Conservation (phyloP, 2,113 vertebrate genomes). For the Tapirus terrestris region DNA sequence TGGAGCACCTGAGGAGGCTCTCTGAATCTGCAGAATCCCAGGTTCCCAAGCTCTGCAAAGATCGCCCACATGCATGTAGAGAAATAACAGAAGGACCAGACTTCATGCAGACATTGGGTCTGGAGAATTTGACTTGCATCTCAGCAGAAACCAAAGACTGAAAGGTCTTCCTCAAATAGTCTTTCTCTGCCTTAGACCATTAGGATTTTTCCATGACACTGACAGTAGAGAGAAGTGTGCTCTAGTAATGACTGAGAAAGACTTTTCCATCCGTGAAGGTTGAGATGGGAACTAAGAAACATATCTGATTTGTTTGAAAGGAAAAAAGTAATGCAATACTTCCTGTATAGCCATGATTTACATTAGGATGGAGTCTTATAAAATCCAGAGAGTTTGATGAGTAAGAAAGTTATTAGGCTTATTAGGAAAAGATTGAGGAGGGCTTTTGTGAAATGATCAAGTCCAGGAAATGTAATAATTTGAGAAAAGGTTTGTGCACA, state of each 20-base stretch:
- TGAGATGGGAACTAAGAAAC: background rate
- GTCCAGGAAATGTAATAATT: background rate
- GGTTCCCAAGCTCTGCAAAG: background rate
- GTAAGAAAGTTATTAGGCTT: background rate
- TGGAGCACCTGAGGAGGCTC: background rate
- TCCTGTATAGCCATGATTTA: background rate
- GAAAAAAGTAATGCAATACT: background rate
- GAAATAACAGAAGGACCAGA: background rate
- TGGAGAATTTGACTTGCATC: background rate
- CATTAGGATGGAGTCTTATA: background rate
- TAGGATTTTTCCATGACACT: background rate
- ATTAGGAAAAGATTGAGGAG: background rate
- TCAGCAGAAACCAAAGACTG: background rate
- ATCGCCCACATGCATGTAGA: fast-evolving
- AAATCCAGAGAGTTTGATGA: background rate
- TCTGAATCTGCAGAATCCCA: background rate
- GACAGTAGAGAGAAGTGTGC: background rate
- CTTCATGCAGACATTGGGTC: background rate
- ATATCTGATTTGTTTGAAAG: background rate
- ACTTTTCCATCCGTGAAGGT: background rate
- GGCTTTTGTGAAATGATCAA: background rate
- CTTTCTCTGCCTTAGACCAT: background rate
- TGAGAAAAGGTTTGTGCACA: background rate
- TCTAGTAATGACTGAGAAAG: background rate
- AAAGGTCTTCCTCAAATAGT: background rate